Evolutionary conservation across 2,888 invertebrate species (phyloP).

Genomic region (Aleiodes leptofemur): DNA sequence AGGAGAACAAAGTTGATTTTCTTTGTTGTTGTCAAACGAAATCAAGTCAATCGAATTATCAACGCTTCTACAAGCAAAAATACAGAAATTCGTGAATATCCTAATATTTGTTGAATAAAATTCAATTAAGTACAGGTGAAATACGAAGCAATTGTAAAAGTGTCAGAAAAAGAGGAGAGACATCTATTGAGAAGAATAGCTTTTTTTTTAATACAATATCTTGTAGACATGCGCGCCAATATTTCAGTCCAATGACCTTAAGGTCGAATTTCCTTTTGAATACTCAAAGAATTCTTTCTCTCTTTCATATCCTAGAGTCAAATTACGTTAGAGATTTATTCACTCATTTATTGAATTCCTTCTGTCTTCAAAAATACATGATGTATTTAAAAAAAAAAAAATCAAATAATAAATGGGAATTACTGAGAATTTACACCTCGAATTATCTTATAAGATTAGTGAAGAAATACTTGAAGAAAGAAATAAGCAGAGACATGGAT

Average conservation of each 20-base stretch:
- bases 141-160: too few relatives aligned
- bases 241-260: slow-evolving; percentile 69
- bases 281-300: slow-evolving; percentile 1
- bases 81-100: too few relatives aligned
- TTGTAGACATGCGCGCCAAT: slow-evolving; percentile 64
- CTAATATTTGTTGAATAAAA: too few relatives aligned
- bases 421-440: slow-evolving; percentile 5
- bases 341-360: slow-evolving; percentile 4
- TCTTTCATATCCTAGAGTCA: not conserved
- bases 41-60: too few relatives aligned
- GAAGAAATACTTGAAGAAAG: slow-evolving; percentile 21
- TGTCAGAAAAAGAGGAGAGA: too few relatives aligned
- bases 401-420: not conserved
- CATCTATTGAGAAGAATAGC: slow-evolving; percentile 66
- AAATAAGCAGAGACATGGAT: slow-evolving; percentile 16
- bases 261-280: too few relatives aligned
- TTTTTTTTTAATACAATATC: slow-evolving; percentile 59
- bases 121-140: too few relatives aligned
- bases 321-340: slow-evolving; percentile 13
- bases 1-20: too few relatives aligned
- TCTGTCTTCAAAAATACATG: not conserved
- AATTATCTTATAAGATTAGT: slow-evolving; percentile 24
- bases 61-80: too few relatives aligned
- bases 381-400: not conserved
- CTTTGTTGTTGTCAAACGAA: too few relatives aligned